Base-by-base conservation (phyloP, 2,888 invertebrate species). In the Sipha maydis region DNA sequence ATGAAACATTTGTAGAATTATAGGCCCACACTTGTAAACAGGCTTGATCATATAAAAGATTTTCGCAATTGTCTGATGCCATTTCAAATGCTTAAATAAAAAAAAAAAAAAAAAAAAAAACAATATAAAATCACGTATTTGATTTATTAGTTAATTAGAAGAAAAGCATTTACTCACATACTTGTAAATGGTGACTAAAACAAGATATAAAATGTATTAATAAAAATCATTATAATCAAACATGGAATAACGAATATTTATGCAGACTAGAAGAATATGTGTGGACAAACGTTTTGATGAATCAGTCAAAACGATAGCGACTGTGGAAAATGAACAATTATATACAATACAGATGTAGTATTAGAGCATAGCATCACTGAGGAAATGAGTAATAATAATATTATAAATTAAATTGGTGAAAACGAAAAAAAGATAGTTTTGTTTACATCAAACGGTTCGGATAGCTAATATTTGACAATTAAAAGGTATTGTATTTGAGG, bases 31-130 rank as follows among this genome's bases (percentile, higher is more conserved):
- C 71, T 83, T 90, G 76, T 73, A 90, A 80, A 80, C 90, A 90
- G 5, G 90, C 90, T 69, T 90, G 89, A 71, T 90, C 90, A 48
- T 85, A 89, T 21, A 83, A 56, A 14, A 90, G 84, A 48, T 73
- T 82, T 11, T 88, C 41, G 48, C 88, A 88, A 31, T 76, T 67
- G 19, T 82, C 75, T 8, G 21, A 75, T 14, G 25, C 48, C 88
- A 88, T 88, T 88, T 78, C 34, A 69, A 78, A 54, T 5, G 14
- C 31, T 61, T 67, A 61, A 75, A 48, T 1, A 28, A 28, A 19
- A 34, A 11, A 61, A 61, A 61, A 61, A 21, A 48, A 4, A 28
- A 28, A 19, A 34, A 11, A 61, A 61, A 61, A 61, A 21, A 14
- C 7, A 31, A 31, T 14, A 38, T 21, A 11, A 48, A 48, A 41